These are phyloP conservation scores for Cheilosia vulpina DNA, from an alignment of 2,888 invertebrate species.

Conservation along the genomic window DNA sequence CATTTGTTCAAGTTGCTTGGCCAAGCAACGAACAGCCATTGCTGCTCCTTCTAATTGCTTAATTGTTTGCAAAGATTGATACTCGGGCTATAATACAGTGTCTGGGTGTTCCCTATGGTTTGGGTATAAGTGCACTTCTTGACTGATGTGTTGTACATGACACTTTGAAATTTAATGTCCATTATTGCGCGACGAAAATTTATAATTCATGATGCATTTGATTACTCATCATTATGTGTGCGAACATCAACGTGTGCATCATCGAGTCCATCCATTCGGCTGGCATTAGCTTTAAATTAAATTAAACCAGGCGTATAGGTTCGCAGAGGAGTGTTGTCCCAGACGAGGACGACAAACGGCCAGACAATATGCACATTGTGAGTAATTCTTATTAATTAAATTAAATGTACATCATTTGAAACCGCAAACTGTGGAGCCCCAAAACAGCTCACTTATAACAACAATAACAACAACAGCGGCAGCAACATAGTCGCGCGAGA, in stretches of 20 bases:
- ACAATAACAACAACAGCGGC: not conserved
- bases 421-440: conserved; percentile 1
- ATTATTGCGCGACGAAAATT: conserved; percentile 49
- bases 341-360: conserved; percentile 15
- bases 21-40: not conserved
- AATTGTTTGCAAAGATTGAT: conserved; percentile 57
- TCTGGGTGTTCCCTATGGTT: conserved; percentile 21
- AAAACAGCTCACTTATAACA: conserved; percentile 2
- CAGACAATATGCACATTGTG: conserved; percentile 26
- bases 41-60: conserved; percentile 28
- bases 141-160: conserved; percentile 22
- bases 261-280: conserved; percentile 9
- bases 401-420: conserved; percentile 45
- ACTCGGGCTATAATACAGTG: not conserved
- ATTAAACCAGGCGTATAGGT: conserved; percentile 14
- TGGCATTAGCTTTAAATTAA: conserved; percentile 37
- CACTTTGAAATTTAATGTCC: conserved; percentile 16
- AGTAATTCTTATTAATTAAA: conserved; percentile 67
- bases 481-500: not conserved
- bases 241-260: conserved; percentile 46
- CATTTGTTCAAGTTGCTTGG: not conserved
- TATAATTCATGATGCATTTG: conserved; percentile 70
- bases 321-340: not conserved
- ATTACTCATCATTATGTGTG: conserved; percentile 53
- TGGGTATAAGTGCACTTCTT: not conserved